phyloP scores from a whole-genome alignment of 2,797 vertebrate species.

The Molossus molossus region DNA sequence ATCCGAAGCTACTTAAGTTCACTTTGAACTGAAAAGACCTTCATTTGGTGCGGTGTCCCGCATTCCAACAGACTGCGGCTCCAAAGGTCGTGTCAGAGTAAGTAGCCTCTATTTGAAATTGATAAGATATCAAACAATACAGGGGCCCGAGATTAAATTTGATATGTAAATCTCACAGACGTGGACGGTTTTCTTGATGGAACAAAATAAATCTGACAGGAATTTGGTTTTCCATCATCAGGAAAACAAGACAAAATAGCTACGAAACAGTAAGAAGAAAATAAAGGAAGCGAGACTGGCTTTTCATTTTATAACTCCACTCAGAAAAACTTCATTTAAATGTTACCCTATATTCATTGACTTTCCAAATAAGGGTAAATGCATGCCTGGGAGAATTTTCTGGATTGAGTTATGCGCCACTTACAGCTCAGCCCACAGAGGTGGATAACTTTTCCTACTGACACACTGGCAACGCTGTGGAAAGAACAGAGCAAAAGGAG shows the following conservation, averaged over 20 bases:
- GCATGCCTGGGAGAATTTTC: slow-evolving; percentile 46
- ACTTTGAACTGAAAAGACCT: neutral
- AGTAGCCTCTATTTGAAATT: slow-evolving; percentile 52
- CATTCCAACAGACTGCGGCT: slow-evolving; percentile 30
- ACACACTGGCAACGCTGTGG: slow-evolving; percentile 68
- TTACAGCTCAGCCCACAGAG: slow-evolving; percentile 1
- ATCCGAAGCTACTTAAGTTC: neutral
- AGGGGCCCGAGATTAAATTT: neutral
- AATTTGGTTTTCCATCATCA: slow-evolving; percentile 43
- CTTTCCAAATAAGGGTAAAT: slow-evolving; percentile 60
- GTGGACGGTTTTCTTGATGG: neutral
- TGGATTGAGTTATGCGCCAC: slow-evolving; percentile 36
- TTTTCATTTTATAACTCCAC: slow-evolving; percentile 12
- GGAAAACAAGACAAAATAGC: slow-evolving; percentile 3
- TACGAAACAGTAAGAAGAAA: neutral
- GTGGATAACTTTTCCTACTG: slow-evolving; percentile 44
- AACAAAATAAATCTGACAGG: slow-evolving; percentile 33
- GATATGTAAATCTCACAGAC: neutral
- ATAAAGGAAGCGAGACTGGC: neutral
- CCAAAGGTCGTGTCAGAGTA: neutral
- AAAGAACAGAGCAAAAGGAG: slow-evolving; percentile 79
- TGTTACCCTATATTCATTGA: slow-evolving; percentile 40
- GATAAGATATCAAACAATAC: neutral
- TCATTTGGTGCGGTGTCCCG: slow-evolving; percentile 5
- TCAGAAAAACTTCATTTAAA: slow-evolving; percentile 50